Base-by-base conservation (phyloP, 1,140 invertebrate genomes). In the Reticulitermes speratus region DNA sequence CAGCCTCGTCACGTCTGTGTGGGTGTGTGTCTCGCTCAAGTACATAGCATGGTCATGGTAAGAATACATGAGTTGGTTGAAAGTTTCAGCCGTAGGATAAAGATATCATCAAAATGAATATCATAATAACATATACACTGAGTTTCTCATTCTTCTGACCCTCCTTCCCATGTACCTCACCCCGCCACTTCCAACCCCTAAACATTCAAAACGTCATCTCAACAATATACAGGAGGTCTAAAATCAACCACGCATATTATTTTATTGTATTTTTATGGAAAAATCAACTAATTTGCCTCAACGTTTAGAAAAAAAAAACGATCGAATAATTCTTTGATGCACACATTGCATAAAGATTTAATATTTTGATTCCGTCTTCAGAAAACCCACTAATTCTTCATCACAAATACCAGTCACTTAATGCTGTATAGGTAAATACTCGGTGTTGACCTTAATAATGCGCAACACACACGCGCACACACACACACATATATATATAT, bases 141-240 rank as follows among this genome's bases (percentile, higher is more conserved):
- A 30, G n/a, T 75, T 25, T 75, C 65, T 30, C 65, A 75, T 75
- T 75, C 65, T 75, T 75, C 65, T 75, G 25, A 30, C 65, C 65
- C 65, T 14, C 65, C n/a, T 25, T 75, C 8, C 65, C 65, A 11
- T 12, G 7, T n/a, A 30, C 25, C 65, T 25, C 8, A n/a, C 25
- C 65, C 65, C 65, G 11, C n/a, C 65, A 75, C 9, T 75, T 25
- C 65, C 65, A 75, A 75, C 65, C 65, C 65, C 65, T n/a, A 75
- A 75, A 75, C 65, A n/a, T 75, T 75, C 65, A 75, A 75, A 75
- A 30, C 65, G n/a, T 75, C 65, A 75, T 75, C 65, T 75, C n/a
- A 19, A 25, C n/a, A n/a, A 25, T n/a, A 25, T 25, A 75, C 25
- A 30, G 65, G 16, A 16, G 65, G 65, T n/a, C n/a, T 75, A 9